Conservation (phyloP, 35 echinoderm and acorn worm species). For the Eucidaris tribuloides region DNA sequence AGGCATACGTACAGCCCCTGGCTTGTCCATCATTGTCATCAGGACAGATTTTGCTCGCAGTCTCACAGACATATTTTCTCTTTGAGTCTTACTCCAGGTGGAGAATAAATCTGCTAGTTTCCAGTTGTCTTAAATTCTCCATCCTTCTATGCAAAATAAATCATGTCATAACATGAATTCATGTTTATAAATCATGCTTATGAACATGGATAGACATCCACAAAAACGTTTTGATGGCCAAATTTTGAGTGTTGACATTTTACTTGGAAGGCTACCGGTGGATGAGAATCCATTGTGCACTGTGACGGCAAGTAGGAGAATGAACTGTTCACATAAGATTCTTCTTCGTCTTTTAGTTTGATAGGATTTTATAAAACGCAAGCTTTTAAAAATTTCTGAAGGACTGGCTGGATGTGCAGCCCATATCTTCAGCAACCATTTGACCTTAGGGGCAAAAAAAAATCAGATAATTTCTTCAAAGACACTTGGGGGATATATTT, state of each 20-base stretch:
- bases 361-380: neutral
- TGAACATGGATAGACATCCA: no score
- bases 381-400: slow-evolving; percentile 9
- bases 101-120: neutral
- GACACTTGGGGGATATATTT: no score
- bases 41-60: neutral
- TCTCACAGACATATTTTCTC: slow-evolving; percentile 2
- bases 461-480: no score
- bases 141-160: slow-evolving; percentile 10
- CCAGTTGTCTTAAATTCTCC: slow-evolving; percentile 23
- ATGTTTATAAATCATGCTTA: no score
- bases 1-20: neutral
- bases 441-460: no score
- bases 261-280: slow-evolving; percentile 5
- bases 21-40: slow-evolving; percentile 15
- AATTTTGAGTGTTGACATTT: neutral
- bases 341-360: slow-evolving; percentile 7
- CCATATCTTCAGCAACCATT: no score
- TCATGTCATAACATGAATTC: no score
- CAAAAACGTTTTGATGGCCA: slow-evolving; percentile 38
- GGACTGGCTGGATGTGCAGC: no score
- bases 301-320: neutral
- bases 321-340: slow-evolving; percentile 6
- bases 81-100: neutral
- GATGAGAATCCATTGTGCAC: neutral